Evolutionary conservation across 2,888 invertebrate species (phyloP), one percentile per base, ranked within the genome.

Genomic region (Aphodius granarius): DNA sequence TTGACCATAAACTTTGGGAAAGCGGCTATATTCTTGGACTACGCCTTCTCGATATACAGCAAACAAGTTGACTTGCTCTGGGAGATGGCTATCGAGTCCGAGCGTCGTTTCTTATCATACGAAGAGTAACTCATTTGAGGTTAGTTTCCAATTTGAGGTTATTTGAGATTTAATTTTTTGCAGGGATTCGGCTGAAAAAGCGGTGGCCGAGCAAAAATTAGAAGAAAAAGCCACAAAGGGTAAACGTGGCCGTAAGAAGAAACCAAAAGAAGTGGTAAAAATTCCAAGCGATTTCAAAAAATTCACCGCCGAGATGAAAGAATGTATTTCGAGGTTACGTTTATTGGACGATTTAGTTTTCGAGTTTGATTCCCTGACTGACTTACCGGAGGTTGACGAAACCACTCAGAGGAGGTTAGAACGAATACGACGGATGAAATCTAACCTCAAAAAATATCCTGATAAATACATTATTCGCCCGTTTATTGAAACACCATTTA

Each of bases 11-110:
- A 94, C 86, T 95, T 94, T 88, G 90, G 92, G 0, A 93, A 95
- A 87, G 92, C 94, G 76, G 95, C 94, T n/a, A 85, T 95, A 80
- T 87, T 95, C 77, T 86, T 95, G 79, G 94, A 95, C 87, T 92
- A 92, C 83, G 92, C 93, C 17, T 91, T 91, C 18, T 88, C 89
- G 83, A 90, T 94, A 72, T 95, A 94, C 86, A 90, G 91, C 64
- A 92, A 91, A 83, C 93, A 94, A 88, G 92, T 95, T 20, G 95
- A 95, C 79, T 77, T 85, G 66, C 76, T 87, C 18, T 86, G 85
- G 85, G 84, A 86, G 75, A 78, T 80, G 16, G 77, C 85, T 13
- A 80, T 85, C 20, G 82, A 84, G 22, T 83, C 83, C 64, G 85
- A 85, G 23, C 83, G 84, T 73, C 73, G 80, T 17, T 78, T 79